Percentiles rank a stretch among this genome's conserved stretches.
Conservation (phyloP, 2,888 invertebrate species). For the Cephus nigrinus region DNA sequence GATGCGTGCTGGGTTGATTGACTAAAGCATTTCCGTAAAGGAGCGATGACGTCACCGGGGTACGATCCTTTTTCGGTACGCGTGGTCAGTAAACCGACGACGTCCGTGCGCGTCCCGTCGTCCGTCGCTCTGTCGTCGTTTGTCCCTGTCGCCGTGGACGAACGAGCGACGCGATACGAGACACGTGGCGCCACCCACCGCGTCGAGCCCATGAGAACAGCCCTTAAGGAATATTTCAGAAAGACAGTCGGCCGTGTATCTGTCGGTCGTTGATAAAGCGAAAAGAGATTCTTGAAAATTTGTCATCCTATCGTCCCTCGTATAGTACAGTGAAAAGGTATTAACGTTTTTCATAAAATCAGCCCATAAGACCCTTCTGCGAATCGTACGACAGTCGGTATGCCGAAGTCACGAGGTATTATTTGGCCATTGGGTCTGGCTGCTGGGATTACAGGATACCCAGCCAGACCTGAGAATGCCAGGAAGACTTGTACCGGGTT, state of each 20-base stretch:
- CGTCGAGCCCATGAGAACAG: not conserved
- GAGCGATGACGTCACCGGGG: slow-evolving; percentile 48
- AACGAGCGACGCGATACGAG: slow-evolving; percentile 22
- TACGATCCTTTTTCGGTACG: slow-evolving; percentile 52
- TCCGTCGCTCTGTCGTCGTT: not conserved
- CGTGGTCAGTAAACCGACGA: slow-evolving; percentile 36
- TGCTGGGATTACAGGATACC: not conserved
- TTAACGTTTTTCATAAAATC: not conserved
- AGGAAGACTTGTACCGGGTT: not conserved
- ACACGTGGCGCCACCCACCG: slow-evolving; percentile 14
- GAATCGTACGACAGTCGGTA: no score
- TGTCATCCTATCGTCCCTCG: not conserved
- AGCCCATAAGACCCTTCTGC: not conserved
- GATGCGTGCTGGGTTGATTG: slow-evolving; percentile 40
- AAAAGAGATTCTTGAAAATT: not conserved
- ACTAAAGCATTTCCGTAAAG: slow-evolving; percentile 43
- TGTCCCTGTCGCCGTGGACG: not conserved
- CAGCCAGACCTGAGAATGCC: not conserved
- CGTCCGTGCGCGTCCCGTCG: slow-evolving; percentile 14
- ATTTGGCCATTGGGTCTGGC: not conserved
- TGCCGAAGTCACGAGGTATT: not conserved
- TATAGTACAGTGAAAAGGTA: not conserved
- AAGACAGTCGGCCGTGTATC: not conserved
- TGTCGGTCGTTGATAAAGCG: not conserved
- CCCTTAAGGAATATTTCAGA: not conserved